A percentile compares a stretch with the other conserved stretches of the same genome.
Evolutionary conservation across 2,797 vertebrate species (phyloP).

Genomic region (Urosaurus nigricauda): DNA sequence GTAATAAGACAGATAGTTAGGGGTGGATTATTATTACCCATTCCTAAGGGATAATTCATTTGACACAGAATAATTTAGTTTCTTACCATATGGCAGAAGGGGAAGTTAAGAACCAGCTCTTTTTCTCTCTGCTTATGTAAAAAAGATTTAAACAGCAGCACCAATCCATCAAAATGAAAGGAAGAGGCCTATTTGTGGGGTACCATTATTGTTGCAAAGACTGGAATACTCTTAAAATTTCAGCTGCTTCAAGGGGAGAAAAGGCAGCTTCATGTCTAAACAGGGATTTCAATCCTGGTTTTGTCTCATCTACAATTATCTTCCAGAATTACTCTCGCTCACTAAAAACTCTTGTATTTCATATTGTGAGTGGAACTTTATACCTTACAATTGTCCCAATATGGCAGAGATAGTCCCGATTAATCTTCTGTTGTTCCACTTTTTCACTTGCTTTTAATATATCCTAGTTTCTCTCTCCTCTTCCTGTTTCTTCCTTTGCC

Average conservation of each 20-base stretch:
- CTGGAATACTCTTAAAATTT: background rate
- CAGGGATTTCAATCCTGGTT: background rate
- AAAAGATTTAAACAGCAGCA: background rate
- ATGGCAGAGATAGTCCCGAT: too few relatives aligned
- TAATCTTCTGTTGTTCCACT: too few relatives aligned
- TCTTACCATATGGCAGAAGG: background rate
- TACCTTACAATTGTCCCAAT: background rate
- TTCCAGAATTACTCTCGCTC: too few relatives aligned
- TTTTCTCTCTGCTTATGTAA: background rate
- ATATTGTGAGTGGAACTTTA: background rate
- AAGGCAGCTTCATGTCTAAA: background rate
- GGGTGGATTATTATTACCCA: background rate
- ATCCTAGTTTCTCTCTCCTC: too few relatives aligned
- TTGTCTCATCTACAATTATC: background rate
- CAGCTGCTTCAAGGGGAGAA: too few relatives aligned
- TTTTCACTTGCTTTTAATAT: too few relatives aligned
- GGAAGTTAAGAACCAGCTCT: background rate
- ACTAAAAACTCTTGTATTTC: background rate
- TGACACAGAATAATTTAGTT: background rate
- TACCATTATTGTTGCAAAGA: background rate
- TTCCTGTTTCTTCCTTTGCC: too few relatives aligned
- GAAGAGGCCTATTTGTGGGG: rapidly evolving
- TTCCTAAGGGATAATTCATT: conserved; percentile 35
- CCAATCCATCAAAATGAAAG: rapidly evolving
- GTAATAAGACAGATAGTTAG: conserved; percentile 17